Conservation (phyloP, 2,797 vertebrate genomes). For the Cossypha polioptera region DNA sequence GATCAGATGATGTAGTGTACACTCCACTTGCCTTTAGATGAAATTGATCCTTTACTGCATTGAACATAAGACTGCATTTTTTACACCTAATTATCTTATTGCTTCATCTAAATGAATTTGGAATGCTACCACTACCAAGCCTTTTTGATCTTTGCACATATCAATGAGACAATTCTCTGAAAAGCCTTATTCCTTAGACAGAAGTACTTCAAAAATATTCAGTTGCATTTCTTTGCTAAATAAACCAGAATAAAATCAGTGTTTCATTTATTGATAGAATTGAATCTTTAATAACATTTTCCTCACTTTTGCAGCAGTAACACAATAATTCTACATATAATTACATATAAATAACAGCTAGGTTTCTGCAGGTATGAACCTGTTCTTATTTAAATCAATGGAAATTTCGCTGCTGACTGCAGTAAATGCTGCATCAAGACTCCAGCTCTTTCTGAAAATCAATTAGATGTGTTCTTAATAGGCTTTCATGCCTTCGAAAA, state of each 20-base stretch:
- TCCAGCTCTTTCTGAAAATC: neutral
- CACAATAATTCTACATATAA: too few relatives aligned
- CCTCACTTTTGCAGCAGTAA: neutral
- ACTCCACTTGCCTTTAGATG: conserved; percentile 51
- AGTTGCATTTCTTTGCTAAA: conserved; percentile 3
- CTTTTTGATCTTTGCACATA: neutral
- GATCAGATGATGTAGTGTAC: conserved; percentile 12
- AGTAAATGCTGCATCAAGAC: neutral
- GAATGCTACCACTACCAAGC: neutral
- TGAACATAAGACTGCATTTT: conserved; percentile 26
- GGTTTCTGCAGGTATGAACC: neutral
- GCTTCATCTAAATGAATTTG: conserved; percentile 41
- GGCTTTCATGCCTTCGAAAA: neutral
- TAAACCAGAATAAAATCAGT: neutral
- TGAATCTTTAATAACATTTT: neutral
- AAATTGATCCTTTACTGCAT: conserved; percentile 66
- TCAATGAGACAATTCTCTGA: neutral
- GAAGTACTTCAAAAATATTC: neutral
- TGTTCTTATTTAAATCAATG: conserved; percentile 10
- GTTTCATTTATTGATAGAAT: neutral
- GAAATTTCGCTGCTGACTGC: neutral
- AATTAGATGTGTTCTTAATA: neutral
- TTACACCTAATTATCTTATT: conserved; percentile 61
- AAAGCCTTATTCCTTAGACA: neutral
- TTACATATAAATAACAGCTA: neutral